These are phyloP conservation scores for Yponomeuta plumbellus DNA, from an alignment of 2,888 invertebrate species.

Conservation along the genomic window DNA sequence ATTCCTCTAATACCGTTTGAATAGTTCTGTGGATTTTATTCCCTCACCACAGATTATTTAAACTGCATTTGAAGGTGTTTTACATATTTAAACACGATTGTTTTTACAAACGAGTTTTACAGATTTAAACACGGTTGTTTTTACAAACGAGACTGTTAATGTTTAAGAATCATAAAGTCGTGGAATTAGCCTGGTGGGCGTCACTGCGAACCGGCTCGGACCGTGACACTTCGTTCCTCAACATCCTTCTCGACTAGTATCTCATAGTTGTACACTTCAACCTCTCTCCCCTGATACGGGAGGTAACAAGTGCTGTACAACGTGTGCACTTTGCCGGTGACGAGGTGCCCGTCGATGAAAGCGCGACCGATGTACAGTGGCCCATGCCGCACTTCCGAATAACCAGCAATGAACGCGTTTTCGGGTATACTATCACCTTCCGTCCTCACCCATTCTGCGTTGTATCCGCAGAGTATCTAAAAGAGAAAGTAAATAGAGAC, in stretches of 20 bases:
- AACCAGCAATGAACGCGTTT: constrained; percentile 80
- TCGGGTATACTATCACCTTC: constrained; percentile 78
- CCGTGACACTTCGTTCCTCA: not conserved
- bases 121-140: no score
- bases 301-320: constrained; percentile 85
- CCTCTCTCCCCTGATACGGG: constrained; percentile 63
- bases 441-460: constrained; percentile 72
- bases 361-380: constrained; percentile 81
- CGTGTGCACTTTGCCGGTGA: constrained; percentile 85
- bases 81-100: no score
- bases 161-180: no score
- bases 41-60: no score
- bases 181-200: no score
- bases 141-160: no score
- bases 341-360: constrained; percentile 80
- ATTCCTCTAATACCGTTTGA: no score
- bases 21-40: no score
- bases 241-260: constrained; percentile 32
- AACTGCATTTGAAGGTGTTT: no score
- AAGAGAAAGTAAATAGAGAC: not conserved
- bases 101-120: no score
- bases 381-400: constrained; percentile 61
- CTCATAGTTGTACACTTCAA: constrained; percentile 36
- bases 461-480: constrained; percentile 54
- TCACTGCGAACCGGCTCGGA: no score